phyloP scores from a whole-genome alignment of 2,113 vertebrate species.

The Stigmatopora argus region DNA sequence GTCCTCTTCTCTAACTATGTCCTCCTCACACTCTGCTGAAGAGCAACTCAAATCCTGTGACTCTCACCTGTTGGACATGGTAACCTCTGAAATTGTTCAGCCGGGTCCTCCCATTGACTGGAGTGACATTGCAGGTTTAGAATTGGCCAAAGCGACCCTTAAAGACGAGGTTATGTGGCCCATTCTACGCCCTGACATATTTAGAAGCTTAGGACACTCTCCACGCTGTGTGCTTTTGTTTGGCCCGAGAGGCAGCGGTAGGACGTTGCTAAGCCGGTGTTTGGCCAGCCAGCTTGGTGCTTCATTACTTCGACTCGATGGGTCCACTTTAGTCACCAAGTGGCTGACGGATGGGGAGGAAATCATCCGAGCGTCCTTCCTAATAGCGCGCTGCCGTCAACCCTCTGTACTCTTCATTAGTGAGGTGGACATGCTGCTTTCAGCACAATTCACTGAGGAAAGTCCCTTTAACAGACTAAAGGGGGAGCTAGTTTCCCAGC shows the following conservation, averaged over 20 bases:
- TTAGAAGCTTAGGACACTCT: slow-evolving; percentile 76
- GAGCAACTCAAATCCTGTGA: slow-evolving; percentile 92
- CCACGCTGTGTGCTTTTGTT: slow-evolving; percentile 86
- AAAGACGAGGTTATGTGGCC: slow-evolving; percentile 96
- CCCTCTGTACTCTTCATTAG: slow-evolving; percentile 92
- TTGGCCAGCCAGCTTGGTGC: slow-evolving; percentile 91
- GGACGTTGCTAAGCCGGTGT: slow-evolving; percentile 88
- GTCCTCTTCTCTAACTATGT: slow-evolving; percentile 71
- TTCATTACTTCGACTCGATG: slow-evolving; percentile 85
- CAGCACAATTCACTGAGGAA: slow-evolving; percentile 86
- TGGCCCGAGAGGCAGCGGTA: slow-evolving; percentile 88
- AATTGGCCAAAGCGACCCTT: slow-evolving; percentile 85
- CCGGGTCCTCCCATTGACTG: slow-evolving; percentile 88
- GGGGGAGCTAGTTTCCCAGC: slow-evolving; percentile 90
- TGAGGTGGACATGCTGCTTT: slow-evolving; percentile 91
- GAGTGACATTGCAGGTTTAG: slow-evolving; percentile 90
- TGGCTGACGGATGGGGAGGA: slow-evolving; percentile 91
- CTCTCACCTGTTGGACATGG: slow-evolving; percentile 91
- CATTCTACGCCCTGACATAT: slow-evolving; percentile 89
- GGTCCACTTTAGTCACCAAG: slow-evolving; percentile 86
- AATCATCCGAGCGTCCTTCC: slow-evolving; percentile 87
- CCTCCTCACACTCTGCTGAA: slow-evolving; percentile 85
- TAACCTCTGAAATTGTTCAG: slow-evolving; percentile 90
- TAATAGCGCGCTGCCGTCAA: slow-evolving; percentile 89
- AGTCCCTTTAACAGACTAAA: slow-evolving; percentile 87